Evolutionary conservation across 2,113 vertebrate genomes (phyloP).

Genomic region (Pimephales promelas): DNA sequence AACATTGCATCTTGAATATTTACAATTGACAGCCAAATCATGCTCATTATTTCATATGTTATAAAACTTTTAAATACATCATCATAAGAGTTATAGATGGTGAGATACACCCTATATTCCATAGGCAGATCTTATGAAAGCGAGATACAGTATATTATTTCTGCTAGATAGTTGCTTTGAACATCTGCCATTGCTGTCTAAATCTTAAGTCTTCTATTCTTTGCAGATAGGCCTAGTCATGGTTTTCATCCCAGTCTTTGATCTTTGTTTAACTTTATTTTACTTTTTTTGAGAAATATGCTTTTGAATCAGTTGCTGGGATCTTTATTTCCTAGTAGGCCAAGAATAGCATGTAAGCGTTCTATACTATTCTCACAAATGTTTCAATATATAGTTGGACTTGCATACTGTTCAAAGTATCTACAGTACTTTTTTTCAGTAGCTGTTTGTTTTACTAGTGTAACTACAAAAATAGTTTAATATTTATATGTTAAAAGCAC

Average conservation of each 20-base stretch:
- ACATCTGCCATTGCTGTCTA: conserved; percentile 26
- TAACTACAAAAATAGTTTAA: background rate
- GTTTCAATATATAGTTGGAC: background rate
- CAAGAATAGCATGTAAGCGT: background rate
- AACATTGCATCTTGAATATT: background rate
- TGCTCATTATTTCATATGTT: background rate
- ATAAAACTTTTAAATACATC: background rate
- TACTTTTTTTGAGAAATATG: background rate
- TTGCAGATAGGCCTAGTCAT: conserved; percentile 19
- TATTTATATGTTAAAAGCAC: background rate
- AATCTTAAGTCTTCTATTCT: conserved; percentile 24
- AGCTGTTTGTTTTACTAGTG: background rate
- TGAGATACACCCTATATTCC: background rate
- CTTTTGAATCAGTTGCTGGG: background rate
- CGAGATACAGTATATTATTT: background rate
- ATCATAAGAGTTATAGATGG: background rate
- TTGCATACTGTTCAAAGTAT: background rate
- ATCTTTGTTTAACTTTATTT: conserved; percentile 24
- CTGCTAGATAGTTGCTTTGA: conserved; percentile 10
- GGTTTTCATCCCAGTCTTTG: conserved; percentile 26
- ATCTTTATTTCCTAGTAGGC: background rate
- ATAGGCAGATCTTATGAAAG: conserved; percentile 3
- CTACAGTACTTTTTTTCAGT: background rate
- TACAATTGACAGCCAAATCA: background rate
- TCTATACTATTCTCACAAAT: background rate